These are phyloP conservation scores for Psephotus haematonotus DNA, from an alignment of 2,113 vertebrate genomes.

Conservation along the genomic window DNA sequence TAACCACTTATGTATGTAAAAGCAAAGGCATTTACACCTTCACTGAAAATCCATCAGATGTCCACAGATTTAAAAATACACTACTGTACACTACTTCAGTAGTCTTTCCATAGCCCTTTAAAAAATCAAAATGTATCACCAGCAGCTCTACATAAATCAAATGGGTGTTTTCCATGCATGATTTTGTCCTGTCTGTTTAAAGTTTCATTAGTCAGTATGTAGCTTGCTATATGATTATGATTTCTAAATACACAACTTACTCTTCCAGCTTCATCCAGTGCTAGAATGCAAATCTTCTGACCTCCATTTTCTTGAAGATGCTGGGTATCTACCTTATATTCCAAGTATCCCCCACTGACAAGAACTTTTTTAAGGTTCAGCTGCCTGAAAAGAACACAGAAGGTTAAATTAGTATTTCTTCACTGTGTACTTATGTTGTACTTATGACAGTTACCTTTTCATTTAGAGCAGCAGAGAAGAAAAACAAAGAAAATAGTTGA, in stretches of 20 bases:
- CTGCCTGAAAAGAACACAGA: conserved; percentile 79
- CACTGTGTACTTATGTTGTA: not conserved
- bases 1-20: not conserved
- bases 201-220: not conserved
- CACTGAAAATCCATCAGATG: not conserved
- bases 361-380: conserved; percentile 93
- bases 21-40: not conserved
- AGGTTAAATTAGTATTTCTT: not conserved
- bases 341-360: conserved; percentile 89
- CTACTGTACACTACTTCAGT: not conserved
- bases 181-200: not conserved
- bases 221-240: not conserved
- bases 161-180: fast-evolving
- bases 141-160: not conserved
- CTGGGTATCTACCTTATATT: conserved; percentile 89
- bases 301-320: conserved; percentile 87
- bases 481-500: not conserved
- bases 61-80: not conserved
- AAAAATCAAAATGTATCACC: not conserved
- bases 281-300: conserved; percentile 86
- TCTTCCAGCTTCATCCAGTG: conserved; percentile 91
- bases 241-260: conserved; percentile 73
- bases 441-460: not conserved
- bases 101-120: not conserved
- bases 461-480: not conserved